Conservation (phyloP, 2,113 vertebrate genomes). For the Noturus placidus region DNA sequence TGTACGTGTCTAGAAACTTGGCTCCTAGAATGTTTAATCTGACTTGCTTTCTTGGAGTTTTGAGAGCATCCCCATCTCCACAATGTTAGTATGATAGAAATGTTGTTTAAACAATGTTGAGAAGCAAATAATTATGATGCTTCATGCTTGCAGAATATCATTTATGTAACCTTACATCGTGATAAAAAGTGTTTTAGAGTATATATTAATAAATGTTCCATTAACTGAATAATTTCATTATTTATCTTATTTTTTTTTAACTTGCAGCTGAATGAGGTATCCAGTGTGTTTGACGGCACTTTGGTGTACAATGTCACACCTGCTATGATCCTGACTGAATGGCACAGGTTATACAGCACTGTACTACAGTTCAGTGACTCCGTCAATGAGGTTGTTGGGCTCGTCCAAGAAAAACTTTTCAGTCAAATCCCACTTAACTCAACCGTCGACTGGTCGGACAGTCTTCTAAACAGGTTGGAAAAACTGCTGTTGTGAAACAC, state of each 20-base stretch:
- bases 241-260: background rate
- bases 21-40: background rate
- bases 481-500: background rate
- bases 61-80: background rate
- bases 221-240: background rate
- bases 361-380: constrained; percentile 41
- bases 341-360: constrained; percentile 59
- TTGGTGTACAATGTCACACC: constrained; percentile 58
- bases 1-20: background rate
- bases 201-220: background rate
- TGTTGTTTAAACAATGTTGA: background rate
- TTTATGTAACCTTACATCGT: background rate
- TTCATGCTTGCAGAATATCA: background rate
- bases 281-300: constrained; percentile 44
- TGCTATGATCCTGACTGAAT: constrained; percentile 67
- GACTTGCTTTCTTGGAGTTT: background rate
- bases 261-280: constrained; percentile 46
- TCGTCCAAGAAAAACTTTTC: constrained; percentile 50
- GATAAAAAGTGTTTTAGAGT: background rate
- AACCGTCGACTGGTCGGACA: constrained; percentile 34
- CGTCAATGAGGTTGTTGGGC: background rate
- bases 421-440: constrained; percentile 57
- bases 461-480: constrained; percentile 49
- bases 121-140: background rate
- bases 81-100: background rate